Evolutionary conservation across 2,797 vertebrate genomes (phyloP), one percentile per base, ranked within the genome.

Genomic region (Mus caroli): DNA sequence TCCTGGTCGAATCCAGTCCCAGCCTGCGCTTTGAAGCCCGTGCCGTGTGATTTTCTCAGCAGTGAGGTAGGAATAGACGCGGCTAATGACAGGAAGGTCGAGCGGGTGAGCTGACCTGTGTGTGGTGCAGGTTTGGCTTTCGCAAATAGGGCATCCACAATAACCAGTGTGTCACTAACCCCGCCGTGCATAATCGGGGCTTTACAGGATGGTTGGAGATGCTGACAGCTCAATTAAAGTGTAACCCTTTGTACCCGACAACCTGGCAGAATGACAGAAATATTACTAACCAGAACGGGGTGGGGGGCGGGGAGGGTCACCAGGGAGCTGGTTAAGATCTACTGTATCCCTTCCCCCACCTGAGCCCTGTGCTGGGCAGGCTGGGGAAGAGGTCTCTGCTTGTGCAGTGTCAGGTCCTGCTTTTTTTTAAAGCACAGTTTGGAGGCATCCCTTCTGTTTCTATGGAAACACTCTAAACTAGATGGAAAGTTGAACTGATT

Each of bases 21-120:
- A 98, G 98, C 98, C 97, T 98, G 98, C 14, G 97, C 98, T 99
- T 99, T 99, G 98, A 98, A 98, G 98, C 98, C 98, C 83, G 97
- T 96, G 37, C 98, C 96, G 98, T 99, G 98, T 99, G 99, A 99
- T 99, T 99, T 98, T 98, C 98, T 98, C 98, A 98, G 98, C 98
- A 69, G 98, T 99, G 98, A 98, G 98, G 98, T 98, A 98, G 98
- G 98, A 98, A 98, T 98, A 98, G 98, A 98, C 98, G 92, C 96
- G 69, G 98, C 98, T 99, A 99, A 99, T 99, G 99, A 99, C 98
- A 99, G 98, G 97, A 98, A 99, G 98, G 99, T 99, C 99, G 92
- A 82, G 10, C 98, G 98, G 98, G 98, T 98, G 97, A 98, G 97
- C 98, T 98, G 98, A 99, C 98, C 98, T 98, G 98, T 94, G 98